These are phyloP conservation scores for Arvicola amphibius DNA, from an alignment of 2,797 vertebrate species.

Conservation along the genomic window DNA sequence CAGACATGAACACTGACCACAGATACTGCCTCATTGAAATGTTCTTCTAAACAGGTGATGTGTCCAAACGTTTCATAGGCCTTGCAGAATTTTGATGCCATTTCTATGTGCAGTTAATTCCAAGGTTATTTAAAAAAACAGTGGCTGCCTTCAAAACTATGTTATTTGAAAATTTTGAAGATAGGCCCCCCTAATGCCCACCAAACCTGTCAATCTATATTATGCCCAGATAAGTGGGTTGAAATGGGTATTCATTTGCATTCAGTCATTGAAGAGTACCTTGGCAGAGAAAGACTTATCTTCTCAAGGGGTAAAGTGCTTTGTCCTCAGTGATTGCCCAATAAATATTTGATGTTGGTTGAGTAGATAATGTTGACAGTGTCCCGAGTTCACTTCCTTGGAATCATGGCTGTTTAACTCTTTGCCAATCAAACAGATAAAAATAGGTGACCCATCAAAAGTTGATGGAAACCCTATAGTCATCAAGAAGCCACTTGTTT, in stretches of 20 bases:
- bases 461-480: neutral
- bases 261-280: neutral
- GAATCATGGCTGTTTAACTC: neutral
- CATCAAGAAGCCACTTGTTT: slow-evolving; percentile 20
- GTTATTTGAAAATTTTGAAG: neutral
- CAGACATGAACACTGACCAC: neutral
- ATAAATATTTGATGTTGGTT: slow-evolving; percentile 40
- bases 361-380: neutral
- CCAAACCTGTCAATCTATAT: neutral
- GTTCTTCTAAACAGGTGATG: neutral
- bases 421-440: slow-evolving; percentile 17
- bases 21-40: neutral
- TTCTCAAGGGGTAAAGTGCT: neutral
- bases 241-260: slow-evolving; percentile 32
- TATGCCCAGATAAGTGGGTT: neutral
- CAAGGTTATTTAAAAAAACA: neutral
- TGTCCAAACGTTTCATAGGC: neutral
- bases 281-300: slow-evolving; percentile 10
- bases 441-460: neutral
- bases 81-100: neutral
- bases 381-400: slow-evolving; percentile 19
- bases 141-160: neutral
- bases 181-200: neutral
- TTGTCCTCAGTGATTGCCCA: neutral
- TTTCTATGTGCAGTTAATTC: neutral